Conservation (phyloP, 2,797 vertebrate species). For the Margarornis squamiger region DNA sequence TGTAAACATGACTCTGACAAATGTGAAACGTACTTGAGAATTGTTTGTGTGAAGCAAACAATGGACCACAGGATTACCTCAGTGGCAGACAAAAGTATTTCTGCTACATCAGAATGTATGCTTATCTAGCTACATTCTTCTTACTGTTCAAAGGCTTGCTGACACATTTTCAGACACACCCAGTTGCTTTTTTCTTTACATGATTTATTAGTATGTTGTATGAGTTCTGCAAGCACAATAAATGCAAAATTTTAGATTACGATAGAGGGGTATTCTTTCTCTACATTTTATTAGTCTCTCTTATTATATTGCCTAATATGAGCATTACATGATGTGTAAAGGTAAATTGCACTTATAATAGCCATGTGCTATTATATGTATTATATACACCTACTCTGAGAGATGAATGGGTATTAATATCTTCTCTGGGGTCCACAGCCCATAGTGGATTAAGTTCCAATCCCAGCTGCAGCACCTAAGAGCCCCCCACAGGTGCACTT, state of each 20-base stretch:
- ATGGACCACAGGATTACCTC: neutral
- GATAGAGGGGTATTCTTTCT: neutral
- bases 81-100: slow-evolving; percentile 4
- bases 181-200: neutral
- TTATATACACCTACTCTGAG: neutral
- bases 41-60: neutral
- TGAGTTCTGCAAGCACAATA: neutral
- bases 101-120: neutral
- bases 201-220: neutral
- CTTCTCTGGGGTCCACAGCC: neutral
- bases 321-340: neutral
- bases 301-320: neutral
- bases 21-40: neutral
- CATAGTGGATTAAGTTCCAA: neutral
- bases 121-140: neutral
- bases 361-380: neutral
- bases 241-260: neutral
- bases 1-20: slow-evolving; percentile 42
- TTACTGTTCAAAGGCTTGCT: neutral
- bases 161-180: neutral
- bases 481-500: neutral
- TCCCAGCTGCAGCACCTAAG: neutral
- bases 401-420: neutral
- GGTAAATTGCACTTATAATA: neutral
- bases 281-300: neutral